Evolutionary conservation across 2,888 invertebrate genomes (phyloP).

Genomic region (Pyrochroa serraticornis): DNA sequence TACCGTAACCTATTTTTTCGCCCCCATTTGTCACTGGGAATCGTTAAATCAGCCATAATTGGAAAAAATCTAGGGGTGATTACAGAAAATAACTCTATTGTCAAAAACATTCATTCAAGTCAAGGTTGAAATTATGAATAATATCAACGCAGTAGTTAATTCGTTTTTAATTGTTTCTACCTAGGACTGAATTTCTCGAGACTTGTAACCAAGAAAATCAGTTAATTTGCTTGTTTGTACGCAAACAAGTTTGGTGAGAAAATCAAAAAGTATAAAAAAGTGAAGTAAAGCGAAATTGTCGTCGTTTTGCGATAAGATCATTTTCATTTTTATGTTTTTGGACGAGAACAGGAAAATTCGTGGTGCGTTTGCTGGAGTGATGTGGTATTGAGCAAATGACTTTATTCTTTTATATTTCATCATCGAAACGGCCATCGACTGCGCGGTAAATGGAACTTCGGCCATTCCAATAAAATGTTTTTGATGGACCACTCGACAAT

Average conservation of each 20-base stretch:
- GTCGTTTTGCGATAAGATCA: constrained; percentile 19
- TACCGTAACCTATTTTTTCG: no score
- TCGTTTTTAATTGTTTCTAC: no score
- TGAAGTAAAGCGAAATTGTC: constrained; percentile 14
- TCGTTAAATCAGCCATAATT: no score
- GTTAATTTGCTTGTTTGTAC: neutral
- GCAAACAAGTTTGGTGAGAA: constrained; percentile 2
- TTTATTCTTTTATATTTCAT: constrained; percentile 26
- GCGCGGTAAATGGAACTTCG: constrained; percentile 30
- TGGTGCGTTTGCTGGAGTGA: constrained; percentile 3
- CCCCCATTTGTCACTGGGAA: no score
- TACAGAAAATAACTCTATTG: no score
- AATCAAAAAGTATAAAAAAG: constrained; percentile 19
- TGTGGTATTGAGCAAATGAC: neutral
- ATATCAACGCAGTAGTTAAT: no score
- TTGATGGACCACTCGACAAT: constrained; percentile 43
- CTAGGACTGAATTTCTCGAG: no score
- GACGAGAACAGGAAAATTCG: constrained; percentile 22
- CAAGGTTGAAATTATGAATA: no score
- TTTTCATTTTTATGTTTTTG: constrained; percentile 14
- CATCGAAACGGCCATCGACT: constrained; percentile 22
- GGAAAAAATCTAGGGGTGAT: no score
- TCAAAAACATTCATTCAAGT: no score
- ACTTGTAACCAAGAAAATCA: no score
- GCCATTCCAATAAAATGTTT: constrained; percentile 43